These are phyloP conservation scores for Eumerus sabulonum DNA, from an alignment of 2,888 invertebrate genomes.

Conservation along the genomic window DNA sequence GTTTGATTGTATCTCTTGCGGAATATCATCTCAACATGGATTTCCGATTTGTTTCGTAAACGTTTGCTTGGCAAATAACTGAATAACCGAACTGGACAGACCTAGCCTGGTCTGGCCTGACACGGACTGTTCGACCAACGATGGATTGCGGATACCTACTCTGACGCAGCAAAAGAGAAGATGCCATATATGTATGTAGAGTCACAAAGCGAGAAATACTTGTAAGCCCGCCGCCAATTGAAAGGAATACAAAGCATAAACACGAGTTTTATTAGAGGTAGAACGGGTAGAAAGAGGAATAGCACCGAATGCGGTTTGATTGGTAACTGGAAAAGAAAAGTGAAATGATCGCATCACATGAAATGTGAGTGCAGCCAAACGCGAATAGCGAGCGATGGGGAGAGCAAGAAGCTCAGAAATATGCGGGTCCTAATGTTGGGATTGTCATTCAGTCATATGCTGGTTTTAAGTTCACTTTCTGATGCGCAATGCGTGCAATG, in stretches of 20 bases:
- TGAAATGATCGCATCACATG: slow-evolving; percentile 45
- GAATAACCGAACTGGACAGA: too few relatives aligned
- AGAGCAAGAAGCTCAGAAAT: slow-evolving; percentile 31
- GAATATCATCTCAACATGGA: slow-evolving; percentile 54
- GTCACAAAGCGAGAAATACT: not conserved
- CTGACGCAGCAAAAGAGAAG: not conserved
- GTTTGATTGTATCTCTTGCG: slow-evolving; percentile 58
- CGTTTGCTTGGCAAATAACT: not conserved
- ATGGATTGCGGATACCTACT: not conserved
- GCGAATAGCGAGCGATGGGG: slow-evolving; percentile 29
- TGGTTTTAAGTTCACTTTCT: slow-evolving; percentile 31
- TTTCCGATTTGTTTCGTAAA: slow-evolving; percentile 65
- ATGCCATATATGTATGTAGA: not conserved
- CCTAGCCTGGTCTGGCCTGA: too few relatives aligned
- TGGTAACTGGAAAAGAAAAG: slow-evolving; percentile 50
- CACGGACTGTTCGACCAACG: too few relatives aligned
- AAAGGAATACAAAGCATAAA: slow-evolving; percentile 18
- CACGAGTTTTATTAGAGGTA: slow-evolving; percentile 5
- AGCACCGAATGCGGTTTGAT: not conserved
- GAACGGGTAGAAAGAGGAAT: slow-evolving; percentile 28
- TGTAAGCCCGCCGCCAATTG: slow-evolving; percentile 3
- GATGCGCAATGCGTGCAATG: not conserved
- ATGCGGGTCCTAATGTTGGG: slow-evolving; percentile 7
- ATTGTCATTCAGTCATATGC: slow-evolving; percentile 35
- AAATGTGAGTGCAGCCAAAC: slow-evolving; percentile 21